Evolutionary conservation across 2,113 vertebrate species (phyloP), one percentile per base, ranked within the genome.

Genomic region (Tragelaphus scriptus): DNA sequence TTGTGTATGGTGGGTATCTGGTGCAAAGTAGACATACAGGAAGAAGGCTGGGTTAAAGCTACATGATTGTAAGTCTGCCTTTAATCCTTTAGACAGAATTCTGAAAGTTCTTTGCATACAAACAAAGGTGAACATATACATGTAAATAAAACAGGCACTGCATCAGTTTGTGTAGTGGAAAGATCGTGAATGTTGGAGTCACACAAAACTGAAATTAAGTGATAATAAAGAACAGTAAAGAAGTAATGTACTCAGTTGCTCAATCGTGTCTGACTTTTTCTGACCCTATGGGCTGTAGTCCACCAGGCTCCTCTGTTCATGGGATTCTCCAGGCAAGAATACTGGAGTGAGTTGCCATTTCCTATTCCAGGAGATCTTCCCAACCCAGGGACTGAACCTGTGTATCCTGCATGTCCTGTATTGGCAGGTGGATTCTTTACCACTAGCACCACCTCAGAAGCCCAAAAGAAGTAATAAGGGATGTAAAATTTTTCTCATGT

Each of bases 381-480:
- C 23, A 15, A 44, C 12, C 71, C 71, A 77, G 23, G 40, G 40
- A 77, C 7, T 15, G 71, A 77, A 77, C 5, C 71, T 77, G 71
- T 44, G 23, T 77, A 40, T 15, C 71, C 40, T 44, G 12, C 23
- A 7, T 77, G 21, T 44, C 36, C 36, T 77, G 40, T 40, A 26
- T 26, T 25, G 21, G 36, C 71, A 44, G 71, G 71, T 44, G 23
- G 11, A 14, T 44, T 77, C 25, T 44, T 77, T 26, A 44, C 23
- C 40, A 77, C 40, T 77, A 40, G 40, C 3, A 0, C 14, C 44
- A 80, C 40, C 71, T 26, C 3, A 14, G 12, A 77, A 44, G 25
- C 71, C 71, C 71, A 77, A 77, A 44, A 77, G 77, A 88, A 95
- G n/a, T 91, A 91, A 93, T 96, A 30, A 95, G 53, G 85, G 92